phyloP scores from a whole-genome alignment of 2,888 invertebrate genomes.

The Mesochorus sp. region DNA sequence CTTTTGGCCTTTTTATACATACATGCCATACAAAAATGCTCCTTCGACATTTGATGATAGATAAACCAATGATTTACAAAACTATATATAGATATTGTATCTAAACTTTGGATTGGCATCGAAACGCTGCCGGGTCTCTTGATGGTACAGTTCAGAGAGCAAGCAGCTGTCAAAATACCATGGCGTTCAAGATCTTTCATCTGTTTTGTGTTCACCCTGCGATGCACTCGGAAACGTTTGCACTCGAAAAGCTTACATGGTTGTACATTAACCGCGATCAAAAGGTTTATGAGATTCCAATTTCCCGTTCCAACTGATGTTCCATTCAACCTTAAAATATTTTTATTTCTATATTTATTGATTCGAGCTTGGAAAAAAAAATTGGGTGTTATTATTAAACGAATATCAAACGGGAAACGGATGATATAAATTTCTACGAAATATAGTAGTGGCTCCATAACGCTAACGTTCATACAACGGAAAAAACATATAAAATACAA shows the following conservation, averaged over 20 bases:
- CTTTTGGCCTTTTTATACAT: background rate
- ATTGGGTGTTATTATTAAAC: too few species aligned
- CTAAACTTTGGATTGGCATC: too few species aligned
- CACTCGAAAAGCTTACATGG: slow-evolving; percentile 6
- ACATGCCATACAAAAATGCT: background rate
- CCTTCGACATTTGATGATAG: slow-evolving; percentile 16
- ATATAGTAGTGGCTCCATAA: slow-evolving; percentile 35
- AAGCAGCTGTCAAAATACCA: slow-evolving; percentile 61
- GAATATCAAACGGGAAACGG: too few species aligned
- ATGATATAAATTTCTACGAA: too few species aligned
- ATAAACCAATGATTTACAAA: background rate
- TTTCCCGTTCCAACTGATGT: background rate
- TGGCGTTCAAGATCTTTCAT: slow-evolving; percentile 21
- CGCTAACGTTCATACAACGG: slow-evolving; percentile 41
- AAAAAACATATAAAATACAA: slow-evolving; percentile 50
- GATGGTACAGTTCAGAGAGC: slow-evolving; percentile 25
- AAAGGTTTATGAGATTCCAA: slow-evolving; percentile 2
- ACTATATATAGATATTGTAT: slow-evolving; percentile 8
- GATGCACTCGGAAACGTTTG: slow-evolving; percentile 16
- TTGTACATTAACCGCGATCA: background rate
- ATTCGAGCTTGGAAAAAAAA: too few species aligned
- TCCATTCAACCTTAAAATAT: slow-evolving; percentile 11
- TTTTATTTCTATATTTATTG: too few species aligned
- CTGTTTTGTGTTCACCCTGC: slow-evolving; percentile 20
- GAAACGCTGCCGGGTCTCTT: too few species aligned